Evolutionary conservation across 2,888 invertebrate genomes (phyloP), one percentile per base, ranked within the genome.

Genomic region (Napeogenes sylphis): DNA sequence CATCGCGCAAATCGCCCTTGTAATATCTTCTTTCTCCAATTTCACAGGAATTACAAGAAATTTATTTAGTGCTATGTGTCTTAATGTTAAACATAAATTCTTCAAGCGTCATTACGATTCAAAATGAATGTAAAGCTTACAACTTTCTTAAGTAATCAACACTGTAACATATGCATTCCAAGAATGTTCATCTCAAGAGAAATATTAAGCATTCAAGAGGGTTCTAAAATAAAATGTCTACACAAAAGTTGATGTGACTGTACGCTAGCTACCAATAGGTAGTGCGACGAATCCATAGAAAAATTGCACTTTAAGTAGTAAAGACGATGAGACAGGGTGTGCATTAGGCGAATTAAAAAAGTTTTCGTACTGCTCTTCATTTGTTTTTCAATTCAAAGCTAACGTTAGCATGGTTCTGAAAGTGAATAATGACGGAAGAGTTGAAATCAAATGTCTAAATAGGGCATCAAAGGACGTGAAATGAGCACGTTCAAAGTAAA

Each of bases 291-390:
- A 81, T 77, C 79, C 80, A 75, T 83, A 82, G 74, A 82, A 65
- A 83, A 78, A 79, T 80, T 82, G 83, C 82, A 82, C 82, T 84
- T 84, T 84, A 83, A 76, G 83, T 82, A 82, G 80, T 77, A 80
- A 84, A 82, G 79, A 81, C 82, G 82, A 78, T 79, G 82, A 82
- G 67, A 70, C 81, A 79, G 73, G 72, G 77, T 74, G 79, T 88
- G 87, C 90, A 90, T 90, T 90, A 90, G 90, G 87, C 84, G 82
- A 89, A 90, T 90, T 90, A 90, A 90, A 89, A 89, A 85, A 81
- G 80, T 75, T 81, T 80, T 80, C 77, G 71, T 77, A 77, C 77
- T 76, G 73, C 76, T 81, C 79, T 77, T 81, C 85, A 82, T 85
- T 87, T 87, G 85, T 87, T 84, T 79, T 74, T 72, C 67, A 76